Base-by-base conservation (phyloP, 2,888 invertebrate genomes). In the Zaprionus lineosus region DNA sequence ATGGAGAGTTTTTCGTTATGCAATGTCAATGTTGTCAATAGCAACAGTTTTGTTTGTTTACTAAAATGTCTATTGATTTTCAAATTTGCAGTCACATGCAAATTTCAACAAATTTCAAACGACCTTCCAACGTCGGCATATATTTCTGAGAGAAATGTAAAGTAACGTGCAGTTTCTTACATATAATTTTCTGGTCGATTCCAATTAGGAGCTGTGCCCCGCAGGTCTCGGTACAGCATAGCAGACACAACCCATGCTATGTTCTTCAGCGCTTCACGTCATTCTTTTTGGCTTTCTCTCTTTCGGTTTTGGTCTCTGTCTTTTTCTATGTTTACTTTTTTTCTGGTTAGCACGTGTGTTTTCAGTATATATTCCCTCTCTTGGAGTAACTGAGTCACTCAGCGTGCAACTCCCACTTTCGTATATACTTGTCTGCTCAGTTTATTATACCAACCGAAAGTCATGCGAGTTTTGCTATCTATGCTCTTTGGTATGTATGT, bases 371-470 rank as follows among this genome's bases (percentile, higher is more conserved):
- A 21, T 24, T 33, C 33, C 21, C 34, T 37, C 24, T 8, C 16
- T 21, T n/a, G 3, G 11, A 9, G 33, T 15, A 33, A 26, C 29
- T 18, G 55, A 65, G 53, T 59, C 71, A 65, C 31, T 43, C 28
- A 18, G 56, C 50, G 39, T 59, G 41, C 40, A 31, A 58, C 64
- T 57, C 75, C 57, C 59, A 57, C 63, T 50, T 47, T n/a, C n/a
- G n/a, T n/a, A n/a, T n/a, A 24, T 33, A 11, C n/a, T 56, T 51
- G 39, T 48, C 48, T 60, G 33, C 55, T 59, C 50, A 48, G 58
- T 51, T 57, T 79, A 72, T 68, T 83, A 85, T 87, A 87, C 86
- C 73, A 83, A 82, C 88, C 73, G 74, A 86, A 85, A 87, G 87
- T 87, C 87, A 87, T 74, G 75, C 87, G 83, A 87, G 69, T 68